These are phyloP conservation scores for Cottoperca gobio DNA, from an alignment of 2,797 vertebrate genomes.

Conservation along the genomic window DNA sequence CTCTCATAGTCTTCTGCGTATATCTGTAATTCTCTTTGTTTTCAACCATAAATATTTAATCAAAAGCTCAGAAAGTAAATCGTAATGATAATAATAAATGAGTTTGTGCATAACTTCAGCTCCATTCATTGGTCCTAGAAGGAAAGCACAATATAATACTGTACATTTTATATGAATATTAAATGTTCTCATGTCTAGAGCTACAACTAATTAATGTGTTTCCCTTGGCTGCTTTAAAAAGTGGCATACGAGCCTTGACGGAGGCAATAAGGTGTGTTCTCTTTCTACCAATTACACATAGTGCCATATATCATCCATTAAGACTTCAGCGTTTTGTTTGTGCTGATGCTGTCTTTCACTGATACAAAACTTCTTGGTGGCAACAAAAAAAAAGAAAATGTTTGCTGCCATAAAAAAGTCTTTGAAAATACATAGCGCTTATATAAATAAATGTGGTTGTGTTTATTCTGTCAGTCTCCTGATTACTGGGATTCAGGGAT, in stretches of 20 bases:
- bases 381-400: not conserved
- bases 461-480: conserved; percentile 78
- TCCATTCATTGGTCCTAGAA: conserved; percentile 4
- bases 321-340: conserved; percentile 53
- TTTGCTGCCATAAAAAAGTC: conserved; percentile 59
- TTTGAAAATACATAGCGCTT: conserved; percentile 74
- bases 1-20: not conserved
- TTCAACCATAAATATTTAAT: conserved; percentile 8
- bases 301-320: conserved; percentile 54
- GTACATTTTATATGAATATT: conserved; percentile 26
- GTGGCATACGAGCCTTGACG: conserved; percentile 3
- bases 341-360: conserved; percentile 72
- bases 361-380: conserved; percentile 66
- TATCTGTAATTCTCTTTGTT: conserved; percentile 28
- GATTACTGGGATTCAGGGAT: conserved; percentile 78
- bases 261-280: conserved; percentile 31
- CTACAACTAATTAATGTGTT: conserved; percentile 18
- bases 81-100: conserved; percentile 10
- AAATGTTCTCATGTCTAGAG: not conserved
- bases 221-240: not conserved
- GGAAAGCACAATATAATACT: too few species aligned
- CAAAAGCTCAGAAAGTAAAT: conserved; percentile 20
- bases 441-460: conserved; percentile 78
- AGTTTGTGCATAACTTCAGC: conserved; percentile 3
- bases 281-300: conserved; percentile 30